These are phyloP conservation scores for Dendrocopos noguchii DNA, from an alignment of 2,113 vertebrate species.

Conservation along the genomic window DNA sequence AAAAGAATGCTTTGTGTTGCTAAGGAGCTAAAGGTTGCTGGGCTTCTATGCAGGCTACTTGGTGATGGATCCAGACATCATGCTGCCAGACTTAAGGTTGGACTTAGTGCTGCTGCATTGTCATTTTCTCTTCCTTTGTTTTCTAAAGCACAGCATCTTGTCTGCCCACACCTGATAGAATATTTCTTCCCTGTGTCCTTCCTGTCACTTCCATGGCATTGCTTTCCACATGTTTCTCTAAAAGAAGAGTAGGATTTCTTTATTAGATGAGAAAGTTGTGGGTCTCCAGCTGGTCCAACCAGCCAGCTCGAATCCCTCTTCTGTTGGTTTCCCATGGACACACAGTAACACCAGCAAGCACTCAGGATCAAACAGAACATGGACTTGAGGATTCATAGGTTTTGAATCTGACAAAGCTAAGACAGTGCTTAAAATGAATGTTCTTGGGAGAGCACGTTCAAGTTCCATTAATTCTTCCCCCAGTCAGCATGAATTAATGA, in stretches of 20 bases:
- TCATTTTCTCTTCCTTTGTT: neutral
- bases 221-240: neutral
- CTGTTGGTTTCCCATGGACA: neutral
- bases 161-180: neutral
- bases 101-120: neutral
- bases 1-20: neutral
- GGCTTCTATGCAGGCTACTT: neutral
- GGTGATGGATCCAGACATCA: neutral
- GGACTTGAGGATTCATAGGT: neutral
- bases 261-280: neutral
- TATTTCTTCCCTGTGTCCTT: neutral
- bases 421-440: no score
- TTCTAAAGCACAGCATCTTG: neutral
- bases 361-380: fast-evolving
- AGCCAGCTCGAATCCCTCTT: neutral
- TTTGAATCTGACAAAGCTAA: no score
- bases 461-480: no score
- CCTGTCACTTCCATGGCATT: neutral
- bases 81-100: neutral
- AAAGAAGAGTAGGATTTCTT: neutral
- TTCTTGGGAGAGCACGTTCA: no score
- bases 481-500: no score
- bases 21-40: neutral
- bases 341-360: neutral
- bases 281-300: neutral